phyloP scores from a whole-genome alignment of 2,797 vertebrate species.

The Todus mexicanus region DNA sequence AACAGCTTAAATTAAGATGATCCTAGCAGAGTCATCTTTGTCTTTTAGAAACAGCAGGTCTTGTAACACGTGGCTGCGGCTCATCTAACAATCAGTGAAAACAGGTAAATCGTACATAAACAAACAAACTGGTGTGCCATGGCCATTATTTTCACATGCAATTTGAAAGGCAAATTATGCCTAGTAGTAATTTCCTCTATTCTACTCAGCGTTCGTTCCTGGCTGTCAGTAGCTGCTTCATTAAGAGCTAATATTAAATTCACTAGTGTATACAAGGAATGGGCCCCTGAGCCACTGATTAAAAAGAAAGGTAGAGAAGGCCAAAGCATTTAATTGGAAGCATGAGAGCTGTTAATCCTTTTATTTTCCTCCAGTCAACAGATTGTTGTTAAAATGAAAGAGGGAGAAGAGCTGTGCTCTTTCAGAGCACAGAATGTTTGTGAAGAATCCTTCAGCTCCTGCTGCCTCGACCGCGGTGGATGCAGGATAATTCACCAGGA shows the following conservation, averaged over 20 bases:
- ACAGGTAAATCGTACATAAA: background rate
- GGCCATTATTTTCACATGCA: background rate
- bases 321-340: constrained; percentile 50
- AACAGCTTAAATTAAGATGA: background rate
- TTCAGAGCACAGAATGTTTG: background rate
- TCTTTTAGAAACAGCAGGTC: background rate
- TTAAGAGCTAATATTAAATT: constrained; percentile 70
- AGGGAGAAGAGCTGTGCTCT: background rate
- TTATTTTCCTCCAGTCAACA: constrained; percentile 21
- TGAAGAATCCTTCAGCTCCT: background rate
- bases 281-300: constrained; percentile 42
- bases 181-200: constrained; percentile 16
- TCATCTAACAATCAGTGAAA: background rate
- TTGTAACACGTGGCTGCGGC: background rate
- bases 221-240: constrained; percentile 49
- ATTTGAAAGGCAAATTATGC: constrained; percentile 14
- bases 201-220: constrained; percentile 10
- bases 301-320: constrained; percentile 51
- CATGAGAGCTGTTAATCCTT: constrained; percentile 7
- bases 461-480: background rate
- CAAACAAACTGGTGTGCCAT: background rate
- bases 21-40: background rate
- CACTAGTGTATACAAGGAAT: background rate
- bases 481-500: background rate
- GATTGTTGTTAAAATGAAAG: constrained; percentile 34